Base-by-base conservation (phyloP, 1,140 invertebrate species). In the Telenomus remus region DNA sequence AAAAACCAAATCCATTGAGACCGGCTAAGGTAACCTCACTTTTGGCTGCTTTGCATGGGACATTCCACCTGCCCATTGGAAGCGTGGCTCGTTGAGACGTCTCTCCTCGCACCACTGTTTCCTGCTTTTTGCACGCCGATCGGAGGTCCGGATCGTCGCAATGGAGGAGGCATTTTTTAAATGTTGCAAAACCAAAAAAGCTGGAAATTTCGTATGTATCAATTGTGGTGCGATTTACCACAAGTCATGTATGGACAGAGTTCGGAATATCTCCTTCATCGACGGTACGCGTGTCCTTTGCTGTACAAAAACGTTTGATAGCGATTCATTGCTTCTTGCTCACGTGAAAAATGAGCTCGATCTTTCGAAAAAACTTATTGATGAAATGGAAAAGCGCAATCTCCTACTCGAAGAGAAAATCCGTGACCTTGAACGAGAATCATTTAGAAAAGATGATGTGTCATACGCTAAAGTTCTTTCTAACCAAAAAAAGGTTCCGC, bases 171-270 rank as follows among this genome's bases (percentile, higher is more conserved):
- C n/a, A n/a, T n/a, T n/a, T n/a, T n/a, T n/a, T 27, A 56, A 34
- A 27, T 56, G 54, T 12, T 56, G 54, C 12, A 56, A 46, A 34
- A 44, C 12, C 8, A 44, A 46, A 10, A 42, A 56, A 46, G n/a
- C 15, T 7, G 46, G 13, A 34, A 5, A 33, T 7, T 44, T 16
- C 46, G 43, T 46, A 7, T 56, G 54, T 46, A 34, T 56, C 1
- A 56, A 56, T 14, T 56, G 54, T 13, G 39, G 39, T 3, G 54
- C 42, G 10, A 34, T 46, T 34, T 44, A 33, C 11, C 54, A 56
- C 14, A 56, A 34, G 33, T 46, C 54, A 1, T 46, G 43, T 13
- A 1, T 56, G 4, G 54, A 56, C 4, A 3, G 54, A 5, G 5
- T 5, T 10, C 27, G 46, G 34, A 15, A 14, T 13, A 33, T 46